Evolutionary conservation across 2,113 vertebrate species (phyloP), one percentile per base, ranked within the genome.

Genomic region (Pluvialis apricaria): DNA sequence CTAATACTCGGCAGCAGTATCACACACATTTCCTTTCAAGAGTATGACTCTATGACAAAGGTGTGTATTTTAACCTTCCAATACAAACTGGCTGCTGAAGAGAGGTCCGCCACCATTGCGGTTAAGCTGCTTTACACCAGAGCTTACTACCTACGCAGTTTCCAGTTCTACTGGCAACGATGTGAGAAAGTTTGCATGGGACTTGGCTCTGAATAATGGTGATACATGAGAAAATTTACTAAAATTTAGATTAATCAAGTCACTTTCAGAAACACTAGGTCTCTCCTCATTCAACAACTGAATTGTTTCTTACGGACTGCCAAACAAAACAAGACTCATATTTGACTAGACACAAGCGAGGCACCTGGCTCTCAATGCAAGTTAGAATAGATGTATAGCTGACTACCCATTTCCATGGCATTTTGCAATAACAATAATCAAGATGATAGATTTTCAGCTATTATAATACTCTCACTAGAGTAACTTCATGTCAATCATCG

Each of bases 381-480:
- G 38, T 51, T 10, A 55, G 11, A 83, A 86, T n/a, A 69, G 80
- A 82, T 57, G 51, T 18, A 51, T 0, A 75, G 69, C 87, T 52
- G 40, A 71, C 31, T 25, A 21, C 47, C 55, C 51, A 60, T 38
- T 83, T 76, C 89, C 77, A 57, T 5, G 20, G 61, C 87, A 90
- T 58, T 87, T 34, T 82, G 81, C 78, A 66, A 44, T 11, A 45
- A 45, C 15, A 73, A 87, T 57, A 28, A 96, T 79, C 81, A 82
- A 65, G 52, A 93, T 91, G 92, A 96, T 61, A 76, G 78, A 85
- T 93, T 90, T 87, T 85, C 90, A 91, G 78, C 78, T 93, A 82
- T 72, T 89, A 16, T 36, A 89, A 91, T 61, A 69, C 17, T 82
- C 90, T 92, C 65, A 38, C 76, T 82, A 82, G 40, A 93, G 77